Evolutionary conservation across 2,888 invertebrate genomes (phyloP).

Genomic region (Xylocampa areola): DNA sequence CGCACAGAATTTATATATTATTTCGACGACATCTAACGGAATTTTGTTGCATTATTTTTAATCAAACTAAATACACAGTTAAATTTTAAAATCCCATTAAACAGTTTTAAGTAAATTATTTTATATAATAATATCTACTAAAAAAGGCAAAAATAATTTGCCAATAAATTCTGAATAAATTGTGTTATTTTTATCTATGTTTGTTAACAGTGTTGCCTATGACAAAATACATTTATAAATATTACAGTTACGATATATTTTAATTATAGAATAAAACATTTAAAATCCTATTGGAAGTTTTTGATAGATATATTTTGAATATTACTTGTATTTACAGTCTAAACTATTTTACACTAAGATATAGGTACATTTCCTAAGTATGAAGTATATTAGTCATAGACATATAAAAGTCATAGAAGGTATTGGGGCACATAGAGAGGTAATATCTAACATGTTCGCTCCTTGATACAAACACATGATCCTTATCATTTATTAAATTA

Average conservation of each 20-base stretch:
- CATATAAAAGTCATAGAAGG: constrained; percentile 62
- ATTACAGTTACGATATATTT: constrained; percentile 50
- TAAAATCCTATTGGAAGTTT: constrained; percentile 60
- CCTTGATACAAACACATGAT: constrained; percentile 19
- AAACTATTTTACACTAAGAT: constrained; percentile 41
- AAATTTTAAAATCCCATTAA: neutral
- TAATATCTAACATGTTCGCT: constrained; percentile 23
- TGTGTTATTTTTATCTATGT: neutral
- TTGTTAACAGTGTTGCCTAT: constrained; percentile 25
- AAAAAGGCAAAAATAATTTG: no score
- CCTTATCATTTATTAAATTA: neutral
- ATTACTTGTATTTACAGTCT: constrained; percentile 43
- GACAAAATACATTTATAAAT: constrained; percentile 36
- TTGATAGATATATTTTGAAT: constrained; percentile 49
- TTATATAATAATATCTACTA: no score
- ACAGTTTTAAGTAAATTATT: neutral
- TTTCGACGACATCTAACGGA: constrained; percentile 14
- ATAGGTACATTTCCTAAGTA: constrained; percentile 21
- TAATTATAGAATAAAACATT: constrained; percentile 42
- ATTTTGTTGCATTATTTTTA: neutral
- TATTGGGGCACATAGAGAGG: constrained; percentile 61
- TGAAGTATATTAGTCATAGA: constrained; percentile 45
- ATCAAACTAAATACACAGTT: constrained; percentile 5
- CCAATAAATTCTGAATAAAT: neutral
- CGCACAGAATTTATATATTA: neutral